phyloP scores from a whole-genome alignment of 2,888 invertebrate genomes.

The Leptura quadrifasciata region DNA sequence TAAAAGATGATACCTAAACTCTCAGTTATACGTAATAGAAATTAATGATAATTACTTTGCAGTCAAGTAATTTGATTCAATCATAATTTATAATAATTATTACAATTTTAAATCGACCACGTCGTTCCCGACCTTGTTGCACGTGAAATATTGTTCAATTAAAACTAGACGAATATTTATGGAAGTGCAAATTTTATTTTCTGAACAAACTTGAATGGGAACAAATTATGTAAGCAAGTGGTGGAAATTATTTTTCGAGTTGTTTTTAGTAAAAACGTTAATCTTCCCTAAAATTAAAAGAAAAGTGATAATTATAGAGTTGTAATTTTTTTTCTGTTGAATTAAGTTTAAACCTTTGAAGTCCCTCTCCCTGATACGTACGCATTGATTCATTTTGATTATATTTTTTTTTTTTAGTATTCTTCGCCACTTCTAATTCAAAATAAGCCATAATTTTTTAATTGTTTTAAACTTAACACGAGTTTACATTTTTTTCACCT shows the following conservation, averaged over 20 bases:
- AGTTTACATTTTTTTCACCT: no score
- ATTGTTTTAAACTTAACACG: no score
- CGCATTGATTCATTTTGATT: no score
- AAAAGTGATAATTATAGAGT: not conserved
- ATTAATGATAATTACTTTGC: constrained; percentile 10
- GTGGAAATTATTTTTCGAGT: not conserved
- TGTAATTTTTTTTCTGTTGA: no score
- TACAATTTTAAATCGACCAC: not conserved
- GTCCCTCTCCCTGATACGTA: no score
- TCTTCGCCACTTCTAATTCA: no score
- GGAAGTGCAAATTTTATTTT: not conserved
- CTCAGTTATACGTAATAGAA: constrained; percentile 18
- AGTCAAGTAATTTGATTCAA: not conserved
- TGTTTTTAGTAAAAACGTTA: not conserved
- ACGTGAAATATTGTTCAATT: constrained; percentile 10
- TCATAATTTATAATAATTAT: constrained; percentile 20
- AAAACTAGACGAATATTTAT: not conserved
- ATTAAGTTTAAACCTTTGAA: no score
- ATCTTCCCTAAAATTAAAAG: not conserved
- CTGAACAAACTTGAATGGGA: not conserved
- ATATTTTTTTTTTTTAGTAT: no score
- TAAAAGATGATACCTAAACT: constrained; percentile 10
- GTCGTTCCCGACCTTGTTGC: not conserved
- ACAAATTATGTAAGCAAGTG: not conserved
- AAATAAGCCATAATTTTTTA: no score